Evolutionary conservation across 2,888 invertebrate genomes (phyloP), one percentile per base, ranked within the genome.

Genomic region (Drosophila kuntzei): DNA sequence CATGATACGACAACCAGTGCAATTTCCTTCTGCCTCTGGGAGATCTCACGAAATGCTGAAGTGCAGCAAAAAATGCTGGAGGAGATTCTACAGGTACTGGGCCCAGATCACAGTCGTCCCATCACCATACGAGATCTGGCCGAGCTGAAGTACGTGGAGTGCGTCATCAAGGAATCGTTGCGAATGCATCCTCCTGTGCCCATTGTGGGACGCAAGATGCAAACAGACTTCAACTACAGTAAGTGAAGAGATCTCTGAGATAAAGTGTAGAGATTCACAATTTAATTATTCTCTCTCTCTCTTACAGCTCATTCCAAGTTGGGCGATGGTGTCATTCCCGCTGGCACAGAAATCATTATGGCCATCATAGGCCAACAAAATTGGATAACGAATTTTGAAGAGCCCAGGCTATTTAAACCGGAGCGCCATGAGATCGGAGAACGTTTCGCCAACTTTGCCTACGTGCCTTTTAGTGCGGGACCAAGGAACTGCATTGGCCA

Each of bases 161-260:
- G 94, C 69, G 95, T 95, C 58, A 94, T 95, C 32, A 95, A 95
- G 87, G 95, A 95, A 89, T 92, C 94, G 0, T 80, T 95, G 62
- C 91, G 95, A 47, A 82, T 95, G 14, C 94, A 93, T 78, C 95
- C 95, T 0, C 94, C 95, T 29, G 95, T 95, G 3, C 94, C 94
- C 16, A 90, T 95, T 6, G 93, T 95, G 29, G 93, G 94, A 7
- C 93, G 95, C 43, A 82, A 76, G 8, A 27, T 82, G n/a, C 65
- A 80, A n/a, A 43, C 58, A 78, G 93, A 94, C 58, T 90, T 94
- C 7, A 90, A 90, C 46, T 90, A 95, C 78, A 94, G 95, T 94
- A 90, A 89, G 93, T 87, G 3, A 18, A 11, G 12, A n/a, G 11
- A 16, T 12, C 32, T 0, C 4, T 1, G 6, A 7, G 4, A 12